Conservation (phyloP, 1,140 invertebrate genomes). For the Diorhabda elongata region DNA sequence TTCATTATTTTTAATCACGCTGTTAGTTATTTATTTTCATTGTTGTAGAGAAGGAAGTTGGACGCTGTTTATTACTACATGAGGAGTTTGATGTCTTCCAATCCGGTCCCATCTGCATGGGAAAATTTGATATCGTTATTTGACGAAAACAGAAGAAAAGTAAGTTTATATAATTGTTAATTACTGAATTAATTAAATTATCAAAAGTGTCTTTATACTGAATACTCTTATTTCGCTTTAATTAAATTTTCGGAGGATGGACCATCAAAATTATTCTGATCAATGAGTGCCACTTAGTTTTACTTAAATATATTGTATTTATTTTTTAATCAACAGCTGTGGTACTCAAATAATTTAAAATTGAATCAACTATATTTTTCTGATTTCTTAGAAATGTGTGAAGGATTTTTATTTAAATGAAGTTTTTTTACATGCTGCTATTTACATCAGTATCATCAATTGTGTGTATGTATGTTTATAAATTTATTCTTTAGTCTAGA, state of each 20-base stretch:
- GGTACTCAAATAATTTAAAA: too few relatives aligned
- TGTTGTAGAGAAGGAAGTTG: constrained; percentile 79
- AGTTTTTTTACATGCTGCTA: neutral
- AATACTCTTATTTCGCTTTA: too few relatives aligned
- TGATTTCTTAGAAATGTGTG: too few relatives aligned
- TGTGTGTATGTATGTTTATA: neutral
- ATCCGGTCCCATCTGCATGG: constrained; percentile 84
- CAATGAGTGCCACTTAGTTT: too few relatives aligned
- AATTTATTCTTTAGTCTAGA: neutral
- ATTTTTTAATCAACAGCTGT: too few relatives aligned
- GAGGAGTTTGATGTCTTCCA: constrained; percentile 88
- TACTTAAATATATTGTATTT: too few relatives aligned
- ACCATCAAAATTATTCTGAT: too few relatives aligned
- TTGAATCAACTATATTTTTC: too few relatives aligned
- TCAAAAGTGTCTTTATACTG: too few relatives aligned
- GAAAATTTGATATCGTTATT: constrained; percentile 85
- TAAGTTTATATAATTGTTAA: constrained; percentile 45
- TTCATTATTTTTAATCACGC: neutral
- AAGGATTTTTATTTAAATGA: too few relatives aligned
- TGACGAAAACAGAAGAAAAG: constrained; percentile 92
- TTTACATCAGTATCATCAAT: neutral
- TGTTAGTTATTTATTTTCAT: constrained; percentile 11
- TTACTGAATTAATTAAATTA: neutral
- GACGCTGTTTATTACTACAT: constrained; percentile 98
- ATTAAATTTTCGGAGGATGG: too few relatives aligned